Evolutionary conservation across 2,113 vertebrate genomes (phyloP).

Genomic region (Sander vitreus): DNA sequence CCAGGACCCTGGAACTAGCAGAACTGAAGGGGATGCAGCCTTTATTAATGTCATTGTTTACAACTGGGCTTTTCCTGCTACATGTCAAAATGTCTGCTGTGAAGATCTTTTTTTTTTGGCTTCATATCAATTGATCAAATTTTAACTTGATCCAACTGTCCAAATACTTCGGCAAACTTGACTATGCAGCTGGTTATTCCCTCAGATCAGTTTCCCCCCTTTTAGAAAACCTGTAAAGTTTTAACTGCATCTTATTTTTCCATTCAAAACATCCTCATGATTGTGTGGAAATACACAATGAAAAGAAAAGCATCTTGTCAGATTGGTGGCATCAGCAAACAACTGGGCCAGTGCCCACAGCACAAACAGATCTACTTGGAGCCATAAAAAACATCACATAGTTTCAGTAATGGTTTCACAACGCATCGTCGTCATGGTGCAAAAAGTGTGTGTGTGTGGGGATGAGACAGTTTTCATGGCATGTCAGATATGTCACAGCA

Average conservation of each 20-base stretch:
- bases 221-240: slow-evolving; percentile 8
- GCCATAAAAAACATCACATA: slow-evolving; percentile 68
- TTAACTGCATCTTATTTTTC: slow-evolving; percentile 32
- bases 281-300: slow-evolving; percentile 42
- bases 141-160: slow-evolving; percentile 5
- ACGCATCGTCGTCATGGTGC: slow-evolving; percentile 53
- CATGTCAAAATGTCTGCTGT: background rate
- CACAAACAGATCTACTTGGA: slow-evolving; percentile 66
- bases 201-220: background rate
- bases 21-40: background rate
- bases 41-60: background rate
- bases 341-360: slow-evolving; percentile 38
- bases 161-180: slow-evolving; percentile 59
- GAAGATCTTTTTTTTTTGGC: background rate
- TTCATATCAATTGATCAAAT: slow-evolving; percentile 3
- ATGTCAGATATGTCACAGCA: slow-evolving; percentile 65
- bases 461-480: slow-evolving; percentile 59
- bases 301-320: slow-evolving; percentile 51
- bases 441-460: slow-evolving; percentile 26
- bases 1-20: background rate
- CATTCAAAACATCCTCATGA: slow-evolving; percentile 50
- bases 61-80: background rate
- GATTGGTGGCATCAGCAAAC: slow-evolving; percentile 49
- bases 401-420: slow-evolving; percentile 66
- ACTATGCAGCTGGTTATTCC: background rate